phyloP scores from a whole-genome alignment of 2,797 vertebrate genomes.

The Serranus cabrilla region DNA sequence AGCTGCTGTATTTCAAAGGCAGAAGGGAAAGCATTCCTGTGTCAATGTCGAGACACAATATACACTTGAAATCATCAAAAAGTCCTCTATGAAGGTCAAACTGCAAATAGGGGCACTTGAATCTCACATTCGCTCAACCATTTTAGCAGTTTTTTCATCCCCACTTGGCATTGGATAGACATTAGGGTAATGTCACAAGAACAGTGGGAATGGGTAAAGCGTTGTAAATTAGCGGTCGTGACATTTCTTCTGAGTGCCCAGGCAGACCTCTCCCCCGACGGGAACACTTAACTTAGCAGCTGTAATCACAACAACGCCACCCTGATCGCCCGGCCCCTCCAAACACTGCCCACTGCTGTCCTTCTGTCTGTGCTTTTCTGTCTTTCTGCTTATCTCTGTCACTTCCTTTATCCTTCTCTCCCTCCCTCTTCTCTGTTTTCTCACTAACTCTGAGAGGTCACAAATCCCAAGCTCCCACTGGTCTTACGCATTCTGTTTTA shows the following conservation, averaged over 20 bases:
- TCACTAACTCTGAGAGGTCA: slow-evolving; percentile 9
- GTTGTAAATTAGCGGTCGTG: slow-evolving; percentile 43
- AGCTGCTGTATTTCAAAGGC: slow-evolving; percentile 22
- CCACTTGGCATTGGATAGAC: slow-evolving; percentile 25
- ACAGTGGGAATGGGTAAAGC: slow-evolving; percentile 36
- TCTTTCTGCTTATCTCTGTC: slow-evolving; percentile 35
- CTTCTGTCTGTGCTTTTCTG: slow-evolving; percentile 4
- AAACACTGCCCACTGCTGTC: neutral
- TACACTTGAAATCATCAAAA: slow-evolving; percentile 22
- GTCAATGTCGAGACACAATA: slow-evolving; percentile 29
- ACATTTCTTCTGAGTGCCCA: slow-evolving; percentile 25
- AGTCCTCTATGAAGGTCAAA: slow-evolving; percentile 53
- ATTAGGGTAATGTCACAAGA: slow-evolving; percentile 46
- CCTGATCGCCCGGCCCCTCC: neutral
- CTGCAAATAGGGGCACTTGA: slow-evolving; percentile 35
- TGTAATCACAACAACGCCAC: slow-evolving; percentile 41
- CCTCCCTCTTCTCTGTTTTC: neutral
- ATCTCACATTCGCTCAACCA: slow-evolving; percentile 23
- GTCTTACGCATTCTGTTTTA: slow-evolving; percentile 43
- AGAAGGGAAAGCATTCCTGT: slow-evolving; percentile 10
- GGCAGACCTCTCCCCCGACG: slow-evolving; percentile 34
- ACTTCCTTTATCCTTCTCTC: slow-evolving; percentile 3
- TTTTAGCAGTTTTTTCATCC: slow-evolving; percentile 13
- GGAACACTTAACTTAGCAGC: slow-evolving; percentile 49
- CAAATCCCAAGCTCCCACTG: slow-evolving; percentile 23